Conservation (phyloP, 1,140 invertebrate genomes). For the Meteorus sp. region DNA sequence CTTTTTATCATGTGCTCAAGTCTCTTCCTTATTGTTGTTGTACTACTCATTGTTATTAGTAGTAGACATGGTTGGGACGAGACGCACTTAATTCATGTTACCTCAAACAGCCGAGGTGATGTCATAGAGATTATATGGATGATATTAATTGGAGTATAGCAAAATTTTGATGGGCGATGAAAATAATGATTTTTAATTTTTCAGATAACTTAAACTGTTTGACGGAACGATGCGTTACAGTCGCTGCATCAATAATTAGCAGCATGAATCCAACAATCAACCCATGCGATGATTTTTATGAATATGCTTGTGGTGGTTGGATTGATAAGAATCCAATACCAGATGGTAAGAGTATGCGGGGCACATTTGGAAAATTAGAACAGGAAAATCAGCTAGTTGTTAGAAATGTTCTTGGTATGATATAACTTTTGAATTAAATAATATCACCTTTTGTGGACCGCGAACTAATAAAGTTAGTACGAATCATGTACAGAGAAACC, state of each 20-base stretch:
- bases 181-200: conserved; percentile 20
- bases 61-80: conserved; percentile 50
- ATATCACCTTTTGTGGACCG: too few species aligned
- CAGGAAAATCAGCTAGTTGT: conserved; percentile 92
- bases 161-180: not conserved
- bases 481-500: conserved; percentile 61
- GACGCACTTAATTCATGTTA: conserved; percentile 51
- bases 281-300: conserved; percentile 95
- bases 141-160: too few species aligned
- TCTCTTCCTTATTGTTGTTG: conserved; percentile 66
- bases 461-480: too few species aligned
- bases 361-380: conserved; percentile 91
- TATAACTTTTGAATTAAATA: conserved; percentile 24
- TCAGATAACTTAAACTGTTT: conserved; percentile 66
- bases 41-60: conserved; percentile 57
- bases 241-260: conserved; percentile 81
- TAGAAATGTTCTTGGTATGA: conserved; percentile 81
- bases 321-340: conserved; percentile 89
- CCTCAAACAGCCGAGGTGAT: conserved; percentile 49
- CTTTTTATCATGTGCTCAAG: conserved; percentile 58
- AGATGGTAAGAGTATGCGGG: conserved; percentile 90
- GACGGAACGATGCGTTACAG: conserved; percentile 81
- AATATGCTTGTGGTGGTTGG: conserved; percentile 93
- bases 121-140: not conserved
- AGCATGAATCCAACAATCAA: conserved; percentile 78